Percentiles rank a stretch among this genome's conserved stretches.
These are phyloP conservation scores for Lacanobia oleracea DNA, from an alignment of 2,888 invertebrate species.

Conservation along the genomic window DNA sequence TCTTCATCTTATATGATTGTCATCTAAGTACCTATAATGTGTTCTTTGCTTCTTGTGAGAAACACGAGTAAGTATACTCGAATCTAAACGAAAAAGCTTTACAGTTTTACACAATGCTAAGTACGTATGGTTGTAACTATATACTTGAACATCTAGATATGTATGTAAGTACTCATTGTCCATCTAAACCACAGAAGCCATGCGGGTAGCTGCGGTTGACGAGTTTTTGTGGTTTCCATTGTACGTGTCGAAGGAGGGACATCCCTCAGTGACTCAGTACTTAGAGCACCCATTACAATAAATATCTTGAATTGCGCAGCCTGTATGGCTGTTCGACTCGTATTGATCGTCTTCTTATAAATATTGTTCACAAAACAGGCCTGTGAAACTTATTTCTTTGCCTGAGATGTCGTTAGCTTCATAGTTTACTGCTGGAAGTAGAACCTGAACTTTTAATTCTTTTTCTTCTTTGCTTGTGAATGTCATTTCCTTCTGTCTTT, in stretches of 20 bases:
- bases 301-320: slow-evolving; percentile 9
- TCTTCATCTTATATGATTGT: background rate
- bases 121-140: background rate
- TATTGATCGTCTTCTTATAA: background rate
- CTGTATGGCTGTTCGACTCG: background rate
- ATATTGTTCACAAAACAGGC: background rate
- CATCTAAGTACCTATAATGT: background rate
- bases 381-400: slow-evolving; percentile 13
- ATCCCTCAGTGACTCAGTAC: slow-evolving; percentile 48
- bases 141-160: background rate
- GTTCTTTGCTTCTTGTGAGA: too few species aligned
- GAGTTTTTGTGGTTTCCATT: slow-evolving; percentile 56
- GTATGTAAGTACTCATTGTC: background rate
- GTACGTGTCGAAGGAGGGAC: slow-evolving; percentile 32
- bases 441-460: background rate
- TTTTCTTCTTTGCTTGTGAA: background rate
- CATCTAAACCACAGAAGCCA: slow-evolving; percentile 54
- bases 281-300: slow-evolving; percentile 8
- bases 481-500: background rate
- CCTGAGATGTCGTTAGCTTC: background rate
- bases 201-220: slow-evolving; percentile 47
- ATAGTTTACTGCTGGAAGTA: background rate
- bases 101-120: background rate
- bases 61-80: too few species aligned
- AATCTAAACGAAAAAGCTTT: slow-evolving; percentile 2